Conservation (phyloP, 2,888 invertebrate genomes). For the Macaria notata region DNA sequence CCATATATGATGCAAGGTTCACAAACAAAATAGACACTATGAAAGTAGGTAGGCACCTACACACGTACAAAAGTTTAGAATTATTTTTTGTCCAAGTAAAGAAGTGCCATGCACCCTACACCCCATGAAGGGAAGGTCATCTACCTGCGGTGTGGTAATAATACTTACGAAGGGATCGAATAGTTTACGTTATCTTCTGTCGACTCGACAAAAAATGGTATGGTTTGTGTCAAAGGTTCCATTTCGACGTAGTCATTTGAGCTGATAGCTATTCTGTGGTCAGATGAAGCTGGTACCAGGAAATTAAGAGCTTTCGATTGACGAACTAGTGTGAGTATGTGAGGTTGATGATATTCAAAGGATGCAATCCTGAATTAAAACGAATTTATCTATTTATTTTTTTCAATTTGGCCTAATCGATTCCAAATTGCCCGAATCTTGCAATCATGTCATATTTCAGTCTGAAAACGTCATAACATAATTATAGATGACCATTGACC, state of each 20-base stretch:
- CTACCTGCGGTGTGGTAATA: constrained; percentile 44
- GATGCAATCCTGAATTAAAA: too few species aligned
- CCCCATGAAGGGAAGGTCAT: constrained; percentile 40
- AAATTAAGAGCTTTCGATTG: too few species aligned
- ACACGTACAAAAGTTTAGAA: constrained; percentile 27
- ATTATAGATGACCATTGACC: too few species aligned
- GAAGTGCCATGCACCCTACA: constrained; percentile 30
- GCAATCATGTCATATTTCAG: too few species aligned
- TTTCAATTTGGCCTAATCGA: too few species aligned
- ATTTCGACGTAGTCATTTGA: constrained; percentile 3
- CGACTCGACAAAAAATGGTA: constrained; percentile 26
- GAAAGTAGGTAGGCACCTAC: constrained; percentile 29
- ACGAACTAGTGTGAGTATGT: too few species aligned
- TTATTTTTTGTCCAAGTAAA: constrained; percentile 28
- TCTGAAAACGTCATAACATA: too few species aligned
- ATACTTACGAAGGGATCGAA: constrained; percentile 35
- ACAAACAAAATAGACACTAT: constrained; percentile 21
- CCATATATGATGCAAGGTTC: constrained; percentile 10
- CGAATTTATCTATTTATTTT: too few species aligned
- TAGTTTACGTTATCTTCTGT: constrained; percentile 32
- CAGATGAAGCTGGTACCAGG: too few species aligned
- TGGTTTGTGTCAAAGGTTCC: constrained; percentile 32
- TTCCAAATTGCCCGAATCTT: too few species aligned
- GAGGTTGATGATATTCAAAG: too few species aligned
- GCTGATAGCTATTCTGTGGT: background rate